These are phyloP conservation scores for Trichogramma evanescens DNA, from an alignment of 2,888 invertebrate species.

Conservation along the genomic window DNA sequence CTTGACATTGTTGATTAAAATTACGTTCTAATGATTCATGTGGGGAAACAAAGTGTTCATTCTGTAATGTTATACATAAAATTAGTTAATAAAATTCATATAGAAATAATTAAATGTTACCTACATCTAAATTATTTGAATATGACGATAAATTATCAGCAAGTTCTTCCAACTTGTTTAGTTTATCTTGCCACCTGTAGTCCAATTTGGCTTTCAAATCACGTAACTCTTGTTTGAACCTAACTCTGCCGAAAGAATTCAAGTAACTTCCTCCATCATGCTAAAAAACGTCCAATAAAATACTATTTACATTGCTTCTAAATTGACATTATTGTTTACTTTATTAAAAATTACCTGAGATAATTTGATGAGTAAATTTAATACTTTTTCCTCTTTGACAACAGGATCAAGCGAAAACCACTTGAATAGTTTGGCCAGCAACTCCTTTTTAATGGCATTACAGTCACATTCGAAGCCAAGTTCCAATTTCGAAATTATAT, in stretches of 20 bases:
- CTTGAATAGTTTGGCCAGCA: constrained; percentile 54
- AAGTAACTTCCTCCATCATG: constrained; percentile 28
- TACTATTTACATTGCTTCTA: background rate
- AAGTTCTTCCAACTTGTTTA: constrained; percentile 32
- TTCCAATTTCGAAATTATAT: constrained; percentile 57
- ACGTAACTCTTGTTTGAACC: constrained; percentile 33
- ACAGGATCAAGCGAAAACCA: constrained; percentile 58
- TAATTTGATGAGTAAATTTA: constrained; percentile 53
- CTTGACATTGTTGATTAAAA: constrained; percentile 11
- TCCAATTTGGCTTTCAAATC: constrained; percentile 29
- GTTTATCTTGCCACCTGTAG: constrained; percentile 29
- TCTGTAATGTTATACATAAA: background rate
- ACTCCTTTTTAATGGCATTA: constrained; percentile 55
- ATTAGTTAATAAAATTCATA: background rate
- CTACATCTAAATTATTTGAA: constrained; percentile 12
- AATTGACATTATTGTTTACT: background rate
- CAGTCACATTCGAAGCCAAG: constrained; percentile 58
- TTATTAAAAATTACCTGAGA: constrained; percentile 49
- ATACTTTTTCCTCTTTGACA: constrained; percentile 53
- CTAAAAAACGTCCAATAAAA: constrained; percentile 22
- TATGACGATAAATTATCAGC: constrained; percentile 11
- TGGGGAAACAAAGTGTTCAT: background rate
- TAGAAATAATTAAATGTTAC: background rate
- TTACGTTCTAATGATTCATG: constrained; percentile 4
- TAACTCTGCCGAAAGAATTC: constrained; percentile 30